Percentiles rank a stretch among this genome's conserved stretches.
Evolutionary conservation across 2,888 invertebrate species (phyloP).

Genomic region (Drosophila gaucha): DNA sequence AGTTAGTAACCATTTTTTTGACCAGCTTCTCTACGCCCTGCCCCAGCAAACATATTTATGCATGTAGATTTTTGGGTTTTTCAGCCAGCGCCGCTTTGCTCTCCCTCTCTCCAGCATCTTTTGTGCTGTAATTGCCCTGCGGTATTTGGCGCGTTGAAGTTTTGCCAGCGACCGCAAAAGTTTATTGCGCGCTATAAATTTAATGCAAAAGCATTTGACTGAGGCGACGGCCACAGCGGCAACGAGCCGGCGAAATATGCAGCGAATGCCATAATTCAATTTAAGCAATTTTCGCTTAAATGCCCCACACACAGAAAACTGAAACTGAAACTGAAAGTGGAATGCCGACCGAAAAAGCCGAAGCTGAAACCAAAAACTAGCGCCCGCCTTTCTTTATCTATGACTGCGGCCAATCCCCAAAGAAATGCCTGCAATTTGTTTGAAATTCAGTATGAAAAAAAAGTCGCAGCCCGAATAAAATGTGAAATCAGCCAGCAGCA

Average conservation of each 20-base stretch:
- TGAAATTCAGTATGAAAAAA: constrained; percentile 29
- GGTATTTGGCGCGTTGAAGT: constrained; percentile 70
- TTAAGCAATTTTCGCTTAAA: constrained; percentile 54
- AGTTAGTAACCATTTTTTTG: constrained; percentile 27
- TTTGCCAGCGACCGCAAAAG: constrained; percentile 70
- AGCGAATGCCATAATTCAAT: constrained; percentile 69
- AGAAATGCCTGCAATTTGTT: constrained; percentile 34
- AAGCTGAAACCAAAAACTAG: constrained; percentile 15
- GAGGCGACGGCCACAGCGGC: constrained; percentile 30
- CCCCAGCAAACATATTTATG: constrained; percentile 53
- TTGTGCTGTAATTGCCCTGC: constrained; percentile 70
- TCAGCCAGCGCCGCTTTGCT: neutral
- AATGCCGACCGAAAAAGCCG: constrained; percentile 12
- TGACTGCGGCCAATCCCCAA: constrained; percentile 13
- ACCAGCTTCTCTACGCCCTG: constrained; percentile 8
- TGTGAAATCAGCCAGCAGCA: constrained; percentile 28
- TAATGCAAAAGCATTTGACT: constrained; percentile 74
- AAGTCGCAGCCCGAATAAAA: constrained; percentile 22
- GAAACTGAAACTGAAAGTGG: constrained; percentile 43
- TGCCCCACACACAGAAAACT: constrained; percentile 42
- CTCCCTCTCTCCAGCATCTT: neutral
- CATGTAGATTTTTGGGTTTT: constrained; percentile 62
- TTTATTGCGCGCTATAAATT: constrained; percentile 77
- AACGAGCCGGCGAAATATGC: constrained; percentile 48
- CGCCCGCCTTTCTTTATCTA: constrained; percentile 14